Evolutionary conservation across 2,113 vertebrate genomes (phyloP).

Genomic region (Miniopterus natalensis): DNA sequence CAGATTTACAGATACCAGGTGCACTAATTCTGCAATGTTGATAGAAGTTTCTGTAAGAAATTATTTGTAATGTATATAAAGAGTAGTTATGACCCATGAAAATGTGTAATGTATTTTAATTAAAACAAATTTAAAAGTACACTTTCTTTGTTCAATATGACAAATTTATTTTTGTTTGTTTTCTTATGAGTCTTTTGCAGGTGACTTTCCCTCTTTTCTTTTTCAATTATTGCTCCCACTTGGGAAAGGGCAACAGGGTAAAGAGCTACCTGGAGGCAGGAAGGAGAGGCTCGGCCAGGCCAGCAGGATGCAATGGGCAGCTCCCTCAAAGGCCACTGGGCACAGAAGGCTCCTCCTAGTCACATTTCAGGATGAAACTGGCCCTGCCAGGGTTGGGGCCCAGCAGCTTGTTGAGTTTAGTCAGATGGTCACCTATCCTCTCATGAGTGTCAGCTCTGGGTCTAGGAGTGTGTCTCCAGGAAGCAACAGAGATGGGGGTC

Average conservation of each 20-base stretch:
- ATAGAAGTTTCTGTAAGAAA: background rate
- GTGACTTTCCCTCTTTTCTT: background rate
- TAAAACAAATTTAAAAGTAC: constrained; percentile 56
- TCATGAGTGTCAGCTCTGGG: background rate
- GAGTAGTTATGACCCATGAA: background rate
- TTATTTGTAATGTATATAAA: background rate
- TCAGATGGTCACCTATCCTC: background rate
- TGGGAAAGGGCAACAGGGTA: background rate
- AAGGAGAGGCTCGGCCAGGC: background rate
- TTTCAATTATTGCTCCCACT: background rate
- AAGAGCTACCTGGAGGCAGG: background rate
- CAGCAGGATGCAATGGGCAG: too few species aligned
- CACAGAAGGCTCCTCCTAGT: accelerated
- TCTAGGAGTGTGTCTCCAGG: background rate
- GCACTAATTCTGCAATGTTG: background rate
- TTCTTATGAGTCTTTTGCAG: background rate
- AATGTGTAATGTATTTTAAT: constrained; percentile 32
- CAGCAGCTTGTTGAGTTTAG: accelerated
- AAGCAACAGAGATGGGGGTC: background rate
- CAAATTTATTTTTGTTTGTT: background rate
- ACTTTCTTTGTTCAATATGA: background rate
- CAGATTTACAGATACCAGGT: background rate
- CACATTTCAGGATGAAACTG: background rate
- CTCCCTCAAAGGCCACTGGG: background rate
- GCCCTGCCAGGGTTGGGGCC: accelerated